Percentiles rank a stretch among this genome's conserved stretches.
These are phyloP conservation scores for Aelia acuminata DNA, from an alignment of 2,888 invertebrate species.

Conservation along the genomic window DNA sequence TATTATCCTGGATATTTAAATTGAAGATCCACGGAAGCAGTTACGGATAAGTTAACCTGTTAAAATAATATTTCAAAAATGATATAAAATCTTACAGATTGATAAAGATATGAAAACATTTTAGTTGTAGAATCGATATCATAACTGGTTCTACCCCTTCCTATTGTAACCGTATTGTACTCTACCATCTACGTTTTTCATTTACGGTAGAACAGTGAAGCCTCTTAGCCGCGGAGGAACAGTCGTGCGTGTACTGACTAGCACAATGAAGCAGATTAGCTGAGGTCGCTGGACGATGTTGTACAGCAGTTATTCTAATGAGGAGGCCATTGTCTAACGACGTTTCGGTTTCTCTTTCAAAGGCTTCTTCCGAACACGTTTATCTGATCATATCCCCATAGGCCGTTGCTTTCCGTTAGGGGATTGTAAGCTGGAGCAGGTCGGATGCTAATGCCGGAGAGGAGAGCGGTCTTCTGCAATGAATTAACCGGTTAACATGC, in stretches of 20 bases:
- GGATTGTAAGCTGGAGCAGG: neutral
- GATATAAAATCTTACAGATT: too few relatives aligned
- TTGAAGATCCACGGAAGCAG: too few relatives aligned
- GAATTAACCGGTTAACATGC: neutral
- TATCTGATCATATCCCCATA: slow-evolving; percentile 39
- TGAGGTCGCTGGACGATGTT: slow-evolving; percentile 26
- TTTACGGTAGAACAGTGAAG: neutral
- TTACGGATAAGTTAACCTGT: too few relatives aligned
- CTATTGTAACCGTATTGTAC: neutral
- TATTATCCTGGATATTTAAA: too few relatives aligned
- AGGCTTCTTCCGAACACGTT: slow-evolving; percentile 41
- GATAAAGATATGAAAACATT: too few relatives aligned
- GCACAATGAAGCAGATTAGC: slow-evolving; percentile 33
- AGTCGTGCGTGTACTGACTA: slow-evolving; percentile 29
- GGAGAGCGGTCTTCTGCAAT: neutral
- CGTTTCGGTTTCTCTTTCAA: slow-evolving; percentile 49
- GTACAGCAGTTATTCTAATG: slow-evolving; percentile 52
- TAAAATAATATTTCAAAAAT: too few relatives aligned
- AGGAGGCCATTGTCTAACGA: slow-evolving; percentile 51
- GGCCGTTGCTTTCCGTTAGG: neutral
- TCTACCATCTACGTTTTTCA: neutral
- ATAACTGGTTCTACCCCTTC: neutral
- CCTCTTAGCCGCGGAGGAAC: neutral
- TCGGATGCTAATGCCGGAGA: neutral
- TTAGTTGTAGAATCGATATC: too few relatives aligned